A percentile compares a stretch with the other conserved stretches of the same genome.
phyloP scores from a whole-genome alignment of 2,888 invertebrate genomes.

The Tipula lateralis region DNA sequence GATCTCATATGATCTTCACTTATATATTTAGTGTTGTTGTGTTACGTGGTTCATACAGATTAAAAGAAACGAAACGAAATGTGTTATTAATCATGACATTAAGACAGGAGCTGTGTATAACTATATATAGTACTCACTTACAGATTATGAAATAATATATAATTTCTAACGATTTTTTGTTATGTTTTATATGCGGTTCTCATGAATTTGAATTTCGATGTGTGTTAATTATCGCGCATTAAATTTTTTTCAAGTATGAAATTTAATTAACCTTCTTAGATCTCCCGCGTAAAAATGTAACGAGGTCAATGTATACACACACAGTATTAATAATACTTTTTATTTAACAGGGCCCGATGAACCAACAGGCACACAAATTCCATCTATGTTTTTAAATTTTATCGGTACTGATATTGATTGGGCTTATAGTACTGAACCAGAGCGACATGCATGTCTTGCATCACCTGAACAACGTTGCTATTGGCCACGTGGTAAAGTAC shows the following conservation, averaged over 20 bases:
- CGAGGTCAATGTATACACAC: constrained; percentile 2
- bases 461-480: constrained; percentile 67
- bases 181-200: background rate
- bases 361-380: constrained; percentile 82
- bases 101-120: background rate
- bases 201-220: background rate
- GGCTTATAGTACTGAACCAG: constrained; percentile 81
- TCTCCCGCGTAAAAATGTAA: background rate
- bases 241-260: background rate
- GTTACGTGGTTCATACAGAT: background rate
- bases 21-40: background rate
- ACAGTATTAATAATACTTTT: constrained; percentile 28
- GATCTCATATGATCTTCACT: constrained; percentile 25
- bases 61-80: background rate
- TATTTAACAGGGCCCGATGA: constrained; percentile 65
- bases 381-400: constrained; percentile 85
- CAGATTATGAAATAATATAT: background rate
- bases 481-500: constrained; percentile 82
- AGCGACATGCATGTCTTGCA: constrained; percentile 68
- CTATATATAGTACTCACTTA: background rate
- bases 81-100: constrained; percentile 27
- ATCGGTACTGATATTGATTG: constrained; percentile 83
- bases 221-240: background rate
- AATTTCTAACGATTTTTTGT: background rate
- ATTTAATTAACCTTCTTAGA: background rate